Conservation (phyloP, 2,888 invertebrate species). For the Xylophagus ater region DNA sequence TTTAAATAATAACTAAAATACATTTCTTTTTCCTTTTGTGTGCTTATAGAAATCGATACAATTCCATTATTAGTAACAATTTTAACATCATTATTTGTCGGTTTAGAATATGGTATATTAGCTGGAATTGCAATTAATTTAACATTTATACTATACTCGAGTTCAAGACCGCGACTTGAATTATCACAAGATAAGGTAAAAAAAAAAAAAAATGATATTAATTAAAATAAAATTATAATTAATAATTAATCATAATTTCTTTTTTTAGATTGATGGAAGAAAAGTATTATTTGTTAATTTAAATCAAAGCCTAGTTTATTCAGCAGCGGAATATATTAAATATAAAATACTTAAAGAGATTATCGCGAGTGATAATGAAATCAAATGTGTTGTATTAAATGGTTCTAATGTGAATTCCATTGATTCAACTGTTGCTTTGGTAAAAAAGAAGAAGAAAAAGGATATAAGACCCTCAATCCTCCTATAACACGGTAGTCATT, state of each 20-base stretch:
- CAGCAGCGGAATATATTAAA: slow-evolving; percentile 68
- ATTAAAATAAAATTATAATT: no score
- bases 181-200: slow-evolving; percentile 32
- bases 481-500: no score
- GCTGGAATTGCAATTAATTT: slow-evolving; percentile 71
- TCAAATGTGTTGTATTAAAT: slow-evolving; percentile 59
- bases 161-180: slow-evolving; percentile 68
- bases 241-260: no score
- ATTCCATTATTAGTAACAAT: slow-evolving; percentile 75
- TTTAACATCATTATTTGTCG: slow-evolving; percentile 64
- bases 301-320: slow-evolving; percentile 61
- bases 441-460: no score
- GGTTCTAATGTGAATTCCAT: slow-evolving; percentile 49
- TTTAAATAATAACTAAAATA: slow-evolving; percentile 8
- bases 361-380: slow-evolving; percentile 33
- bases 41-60: slow-evolving; percentile 73
- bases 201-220: neutral
- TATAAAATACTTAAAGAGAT: slow-evolving; percentile 59
- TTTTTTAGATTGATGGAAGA: slow-evolving; percentile 31
- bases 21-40: slow-evolving; percentile 20
- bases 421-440: slow-evolving; percentile 51
- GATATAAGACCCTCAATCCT: no score
- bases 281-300: slow-evolving; percentile 51
- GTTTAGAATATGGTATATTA: slow-evolving; percentile 79
- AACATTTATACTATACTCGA: slow-evolving; percentile 69